Base-by-base conservation (phyloP, 2,797 vertebrate genomes). In the Semaprochilodus insignis region DNA sequence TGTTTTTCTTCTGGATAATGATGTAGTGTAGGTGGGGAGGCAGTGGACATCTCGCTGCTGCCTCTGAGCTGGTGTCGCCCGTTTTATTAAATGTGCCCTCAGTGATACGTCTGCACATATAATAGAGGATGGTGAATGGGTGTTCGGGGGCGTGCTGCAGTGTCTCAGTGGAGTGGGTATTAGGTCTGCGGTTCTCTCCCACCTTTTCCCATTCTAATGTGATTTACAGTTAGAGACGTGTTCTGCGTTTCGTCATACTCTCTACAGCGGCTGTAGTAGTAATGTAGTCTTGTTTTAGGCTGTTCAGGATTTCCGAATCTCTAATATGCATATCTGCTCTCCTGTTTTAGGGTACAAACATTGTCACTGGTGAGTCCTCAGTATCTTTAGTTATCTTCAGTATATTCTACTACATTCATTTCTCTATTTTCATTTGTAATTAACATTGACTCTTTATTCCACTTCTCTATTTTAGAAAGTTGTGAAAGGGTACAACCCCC, bases 1-100 rank as follows among this genome's bases (percentile, higher is more conserved):
- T 44, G 21, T 73, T 85, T 81, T 74, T 59, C 34, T 14, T 23
- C 23, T 82, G 55, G 21, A 60, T 76, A 62, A 25, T 81, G 52
- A 81, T 81, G 62, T 55, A 54, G 63, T 31, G 40, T 73, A 31
- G 73, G 55, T 51, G 67, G 59, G 60, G 52, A 75, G 23, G 17
- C 60, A 31, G 27, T 48, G 19, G 54, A 21, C 19, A 74, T 59
- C 54, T 36, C 54, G 19, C 17, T 13, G 25, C 17, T 65, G 19
- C 48, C 48, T 67, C 14, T 21, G 34, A n/a, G 31, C 31, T 36
- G 31, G 36, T 36, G 60, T 1, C 16, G 63, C 31, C 63, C n/a
- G 16, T 36, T 66, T 65, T 17, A 34, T 62, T 62, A 62, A 62
- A 16, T 27, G 59, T 60, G 8, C 59, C 59, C 7, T n/a, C 55